Evolutionary conservation across 53 echinoderm and acorn worm species (phyloP), one percentile per base, ranked within the genome.

Genomic region (Paracentrotus lividus): DNA sequence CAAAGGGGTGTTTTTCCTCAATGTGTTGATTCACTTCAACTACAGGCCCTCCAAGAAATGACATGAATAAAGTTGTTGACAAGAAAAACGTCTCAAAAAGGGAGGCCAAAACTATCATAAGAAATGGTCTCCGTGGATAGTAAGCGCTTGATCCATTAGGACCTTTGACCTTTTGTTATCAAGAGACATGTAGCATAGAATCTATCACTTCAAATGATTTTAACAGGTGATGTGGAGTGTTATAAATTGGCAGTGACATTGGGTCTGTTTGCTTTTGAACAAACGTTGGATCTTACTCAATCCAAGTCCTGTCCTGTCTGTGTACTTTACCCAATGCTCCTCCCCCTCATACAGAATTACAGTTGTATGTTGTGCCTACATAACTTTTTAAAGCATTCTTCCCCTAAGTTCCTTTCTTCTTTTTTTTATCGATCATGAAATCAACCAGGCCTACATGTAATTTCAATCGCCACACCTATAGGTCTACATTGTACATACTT

Each of bases 111-210:
- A 29, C 8, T 27, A 9, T 1, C 64, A 4, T 1, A 64, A 31
- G 13, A 64, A 27, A 64, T 42, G 40, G 42, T 76, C 42, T 42
- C 42, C 40, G 21, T 5, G 42, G 42, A 76, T 10, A 20, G 76
- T 10, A 20, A 76, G 76, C 4, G 42, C 36, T 76, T 76, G 76
- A 76, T 76, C 76, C 42, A 2, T 36, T 7, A 7, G 38, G 76
- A 76, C 76, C 76, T 64, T 29, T 76, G 76, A 76, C 76, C 76
- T 64, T 29, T 76, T 20, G 76, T 76, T 42, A 76, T 42, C 76
- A 20, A 36, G 76, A 76, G 42, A 76, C 23, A 76, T 76, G 36
- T 20, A 76, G 42, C 36, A 76, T 42, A 0, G 76, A 14, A 76
- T 40, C 76, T 42, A 42, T 76, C 76, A 76, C 36, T 36, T 76